Evolutionary conservation across 2,797 vertebrate genomes (phyloP), one percentile per base, ranked within the genome.

Genomic region (Hyperoplus lanceolatus): DNA sequence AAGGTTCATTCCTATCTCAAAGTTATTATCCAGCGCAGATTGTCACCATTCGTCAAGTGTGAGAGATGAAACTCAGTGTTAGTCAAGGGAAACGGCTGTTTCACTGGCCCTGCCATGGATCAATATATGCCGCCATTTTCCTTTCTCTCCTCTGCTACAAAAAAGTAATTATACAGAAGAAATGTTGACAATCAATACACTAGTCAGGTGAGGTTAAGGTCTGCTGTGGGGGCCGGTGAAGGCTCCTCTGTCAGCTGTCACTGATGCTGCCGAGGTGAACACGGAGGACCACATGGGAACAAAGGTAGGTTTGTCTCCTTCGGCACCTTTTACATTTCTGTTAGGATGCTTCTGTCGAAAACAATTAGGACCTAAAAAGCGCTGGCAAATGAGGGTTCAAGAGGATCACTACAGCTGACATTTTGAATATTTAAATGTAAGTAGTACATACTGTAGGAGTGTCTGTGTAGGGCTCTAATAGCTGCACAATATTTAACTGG

Each of bases 121-220:
- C 98, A 96, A 99, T 99, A 98, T 77, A 66, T 81, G 93, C 94
- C 93, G 93, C 93, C 93, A 93, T 93, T 95, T 95, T 93, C 90
- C 71, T 76, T 83, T 85, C 75, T 80, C 71, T 79, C 57, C 66
- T 43, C 81, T 62, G 81, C 91, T 85, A 94, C 91, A 94, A 96
- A 95, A 95, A 97, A 97, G 96, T 98, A 97, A 99, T 99, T 99
- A 98, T 97, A 97, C 94, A 96, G 93, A 92, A 95, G 96, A 95
- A 96, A 98, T 96, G 96, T 97, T 97, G 95, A 95, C 95, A 96
- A 97, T 98, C 97, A 93, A 98, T 99, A 96, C 87, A 76, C 80
- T 71, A 90, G 93, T 96, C 86, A 73, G 94, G 94, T 94, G 94
- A 95, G 96, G 95, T 95, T 95, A 94, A 92, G 94, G 91, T 95